Percentiles rank a stretch among this genome's conserved stretches.
These are phyloP conservation scores for Chauna torquata DNA, from an alignment of 2,113 vertebrate species.

Conservation along the genomic window DNA sequence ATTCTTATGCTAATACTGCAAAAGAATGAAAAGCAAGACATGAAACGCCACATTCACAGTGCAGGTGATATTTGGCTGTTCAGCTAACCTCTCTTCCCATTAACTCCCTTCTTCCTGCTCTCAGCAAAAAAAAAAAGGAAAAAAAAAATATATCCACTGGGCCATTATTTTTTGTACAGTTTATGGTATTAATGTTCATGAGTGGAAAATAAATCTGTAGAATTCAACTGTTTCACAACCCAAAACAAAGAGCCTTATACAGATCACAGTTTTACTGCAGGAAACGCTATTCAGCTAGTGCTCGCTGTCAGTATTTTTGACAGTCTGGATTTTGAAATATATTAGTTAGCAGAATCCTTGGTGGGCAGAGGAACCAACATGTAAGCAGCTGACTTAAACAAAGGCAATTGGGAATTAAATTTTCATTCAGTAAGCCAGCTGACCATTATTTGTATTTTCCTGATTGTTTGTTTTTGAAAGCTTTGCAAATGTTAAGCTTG, in stretches of 20 bases:
- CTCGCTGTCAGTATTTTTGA: neutral
- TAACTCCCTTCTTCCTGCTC: neutral
- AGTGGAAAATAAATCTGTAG: neutral
- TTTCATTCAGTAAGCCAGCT: neutral
- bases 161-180: neutral
- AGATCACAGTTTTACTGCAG: neutral
- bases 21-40: neutral
- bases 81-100: neutral
- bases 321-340: neutral
- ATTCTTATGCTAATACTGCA: neutral
- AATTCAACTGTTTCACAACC: neutral
- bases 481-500: conserved; percentile 23
- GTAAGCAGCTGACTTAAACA: conserved; percentile 19
- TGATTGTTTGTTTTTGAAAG: conserved; percentile 24
- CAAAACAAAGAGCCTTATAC: neutral
- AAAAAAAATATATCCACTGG: neutral
- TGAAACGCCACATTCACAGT: neutral
- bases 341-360: neutral
- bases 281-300: neutral
- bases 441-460: conserved; percentile 38
- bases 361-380: neutral
- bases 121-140: neutral
- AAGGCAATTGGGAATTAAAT: conserved; percentile 7
- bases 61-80: neutral
- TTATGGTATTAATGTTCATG: neutral